Evolutionary conservation across 1,140 invertebrate genomes (phyloP), one percentile per base, ranked within the genome.

Genomic region (Drosophila nasuta): DNA sequence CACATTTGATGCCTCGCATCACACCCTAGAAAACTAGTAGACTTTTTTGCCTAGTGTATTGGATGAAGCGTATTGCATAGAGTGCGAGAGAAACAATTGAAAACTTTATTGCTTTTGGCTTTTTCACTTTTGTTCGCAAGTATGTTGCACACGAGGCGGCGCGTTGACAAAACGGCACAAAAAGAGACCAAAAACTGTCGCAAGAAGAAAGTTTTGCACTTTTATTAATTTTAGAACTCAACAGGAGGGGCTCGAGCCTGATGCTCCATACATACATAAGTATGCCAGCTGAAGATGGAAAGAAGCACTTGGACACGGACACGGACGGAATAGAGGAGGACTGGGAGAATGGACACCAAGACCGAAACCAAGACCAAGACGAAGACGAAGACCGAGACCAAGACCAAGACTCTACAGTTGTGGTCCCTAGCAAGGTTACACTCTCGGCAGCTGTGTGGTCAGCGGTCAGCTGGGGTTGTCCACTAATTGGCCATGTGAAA

Each of bases 81-180:
- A 82, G 83, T 87, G 82, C 77, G 80, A 83, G 67, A 83, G 83
- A 88, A 88, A 88, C 85, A 88, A 88, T 88, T 88, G 83, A 88
- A 88, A 88, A 88, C 64, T 88, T 88, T 88, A 88, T 88, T 88
- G 83, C 83, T 88, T 83, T 87, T 87, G 83, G 80, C 85, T 88
- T 89, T 89, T 89, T 83, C 83, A 87, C 83, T 88, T 88, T 87
- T 89, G 83, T 88, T 87, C 73, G 83, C 83, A 88, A 88, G 85
- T 75, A 81, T 89, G 85, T 89, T 89, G 83, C 77, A 71, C 76
- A 77, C 68, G 64, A 70, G 71, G 51, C 72, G 68, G 41, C 66
- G 57, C 52, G 81, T 89, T 89, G 83, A 83, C 85, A 88, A 88
- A 88, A 81, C 35, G 72, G 35, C 49, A 79, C 49, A 79, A 67